phyloP scores from a whole-genome alignment of 2,113 vertebrate species.

The Malurus elegans region DNA sequence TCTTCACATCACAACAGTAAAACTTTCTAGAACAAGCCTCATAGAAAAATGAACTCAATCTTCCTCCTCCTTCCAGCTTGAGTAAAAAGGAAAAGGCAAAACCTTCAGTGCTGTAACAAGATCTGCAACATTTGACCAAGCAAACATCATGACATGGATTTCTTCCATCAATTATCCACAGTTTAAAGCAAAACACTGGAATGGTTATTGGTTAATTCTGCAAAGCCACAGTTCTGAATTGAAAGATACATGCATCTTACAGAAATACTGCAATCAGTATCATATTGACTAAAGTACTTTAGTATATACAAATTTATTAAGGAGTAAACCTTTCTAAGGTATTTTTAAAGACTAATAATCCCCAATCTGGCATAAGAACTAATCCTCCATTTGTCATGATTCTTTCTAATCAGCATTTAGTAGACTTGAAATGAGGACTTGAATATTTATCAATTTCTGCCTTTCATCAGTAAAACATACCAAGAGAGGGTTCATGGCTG shows the following conservation, averaged over 20 bases:
- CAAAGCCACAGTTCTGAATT: conserved; percentile 2
- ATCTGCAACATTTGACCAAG: not conserved
- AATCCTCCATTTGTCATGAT: conserved; percentile 68
- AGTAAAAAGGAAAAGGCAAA: not conserved
- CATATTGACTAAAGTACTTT: conserved; percentile 67
- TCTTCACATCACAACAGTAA: not conserved
- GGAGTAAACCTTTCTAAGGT: conserved; percentile 61
- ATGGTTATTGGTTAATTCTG: not conserved
- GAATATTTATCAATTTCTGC: conserved; percentile 65
- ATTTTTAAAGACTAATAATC: conserved; percentile 69
- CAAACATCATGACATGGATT: not conserved
- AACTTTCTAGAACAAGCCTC: not conserved
- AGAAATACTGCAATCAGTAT: conserved; percentile 31
- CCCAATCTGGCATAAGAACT: conserved; percentile 58
- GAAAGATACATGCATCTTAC: conserved; percentile 4
- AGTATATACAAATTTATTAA: conserved; percentile 68
- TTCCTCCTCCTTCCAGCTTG: not conserved
- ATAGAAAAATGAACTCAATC: not conserved
- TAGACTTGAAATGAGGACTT: conserved; percentile 53
- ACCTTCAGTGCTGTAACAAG: not conserved
- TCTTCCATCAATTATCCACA: not conserved
- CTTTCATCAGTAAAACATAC: conserved; percentile 40
- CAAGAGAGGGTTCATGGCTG: not conserved
- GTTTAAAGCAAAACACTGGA: conserved; percentile 13
- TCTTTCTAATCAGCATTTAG: conserved; percentile 75